These are phyloP conservation scores for Capitulum mitella DNA, from an alignment of 2,888 invertebrate genomes.

Conservation along the genomic window DNA sequence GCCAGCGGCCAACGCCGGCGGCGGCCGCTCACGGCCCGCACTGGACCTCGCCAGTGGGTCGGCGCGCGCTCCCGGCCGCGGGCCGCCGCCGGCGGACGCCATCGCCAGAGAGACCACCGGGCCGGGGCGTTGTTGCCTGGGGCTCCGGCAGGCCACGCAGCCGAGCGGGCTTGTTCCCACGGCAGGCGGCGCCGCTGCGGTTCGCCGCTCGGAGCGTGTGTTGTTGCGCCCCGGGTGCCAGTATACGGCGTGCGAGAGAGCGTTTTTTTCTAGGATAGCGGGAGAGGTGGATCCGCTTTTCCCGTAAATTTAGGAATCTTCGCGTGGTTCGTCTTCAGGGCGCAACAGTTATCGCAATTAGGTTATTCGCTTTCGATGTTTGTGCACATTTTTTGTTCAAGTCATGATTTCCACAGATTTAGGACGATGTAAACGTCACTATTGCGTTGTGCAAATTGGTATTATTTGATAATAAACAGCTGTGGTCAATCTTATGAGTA, in stretches of 20 bases:
- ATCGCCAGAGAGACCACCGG: not conserved
- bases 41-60: not conserved
- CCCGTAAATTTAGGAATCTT: not conserved
- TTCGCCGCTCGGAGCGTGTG: too few relatives aligned
- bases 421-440: not conserved
- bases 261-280: not conserved
- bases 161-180: too few relatives aligned
- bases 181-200: too few relatives aligned
- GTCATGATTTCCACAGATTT: constrained; percentile 12
- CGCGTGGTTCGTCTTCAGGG: not conserved
- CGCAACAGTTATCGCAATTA: not conserved
- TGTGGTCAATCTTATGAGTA: constrained; percentile 9
- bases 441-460: constrained; percentile 10
- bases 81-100: not conserved
- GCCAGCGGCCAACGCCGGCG: not conserved
- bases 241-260: not conserved
- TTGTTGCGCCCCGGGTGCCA: not conserved
- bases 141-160: too few relatives aligned
- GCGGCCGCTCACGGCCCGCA: not conserved
- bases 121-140: not conserved
- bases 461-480: constrained; percentile 23
- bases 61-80: not conserved
- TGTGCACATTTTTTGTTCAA: constrained; percentile 17
- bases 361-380: constrained; percentile 21
- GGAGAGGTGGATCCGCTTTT: not conserved